These are phyloP conservation scores for Eristalis pertinax DNA, from an alignment of 2,888 invertebrate species.

Conservation along the genomic window DNA sequence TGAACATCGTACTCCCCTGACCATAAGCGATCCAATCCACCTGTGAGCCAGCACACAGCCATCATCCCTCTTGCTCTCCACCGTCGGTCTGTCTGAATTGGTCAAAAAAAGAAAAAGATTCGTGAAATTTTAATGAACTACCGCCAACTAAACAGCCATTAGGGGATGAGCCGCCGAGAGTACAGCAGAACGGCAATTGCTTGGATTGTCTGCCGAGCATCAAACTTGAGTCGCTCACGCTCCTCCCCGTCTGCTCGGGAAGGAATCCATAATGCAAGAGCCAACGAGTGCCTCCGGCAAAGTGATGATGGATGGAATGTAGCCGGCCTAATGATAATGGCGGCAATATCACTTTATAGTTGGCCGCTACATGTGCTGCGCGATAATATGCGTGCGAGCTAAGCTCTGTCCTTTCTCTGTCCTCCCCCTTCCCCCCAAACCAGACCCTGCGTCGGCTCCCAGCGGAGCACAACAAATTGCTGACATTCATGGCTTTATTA, in stretches of 20 bases:
- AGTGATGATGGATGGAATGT: conserved; percentile 65
- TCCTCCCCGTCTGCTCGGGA: neutral
- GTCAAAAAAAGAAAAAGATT: neutral
- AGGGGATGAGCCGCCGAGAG: conserved; percentile 47
- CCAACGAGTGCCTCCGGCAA: conserved; percentile 47
- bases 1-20: conserved; percentile 32
- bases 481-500: conserved; percentile 47
- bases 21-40: conserved; percentile 42
- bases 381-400: conserved; percentile 13
- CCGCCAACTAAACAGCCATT: conserved; percentile 61
- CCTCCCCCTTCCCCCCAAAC: too few relatives aligned
- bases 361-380: conserved; percentile 31
- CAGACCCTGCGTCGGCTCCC: neutral
- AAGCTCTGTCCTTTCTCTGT: neutral
- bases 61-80: neutral
- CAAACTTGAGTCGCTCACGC: conserved; percentile 25
- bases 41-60: conserved; percentile 27
- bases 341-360: conserved; percentile 67
- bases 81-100: neutral
- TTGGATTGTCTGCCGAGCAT: conserved; percentile 38
- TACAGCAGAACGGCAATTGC: conserved; percentile 46
- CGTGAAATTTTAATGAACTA: conserved; percentile 59
- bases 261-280: conserved; percentile 43
- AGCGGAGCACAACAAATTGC: conserved; percentile 48
- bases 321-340: conserved; percentile 66